Evolutionary conservation across 2,797 vertebrate species (phyloP).

Genomic region (Manis crassicaudata): DNA sequence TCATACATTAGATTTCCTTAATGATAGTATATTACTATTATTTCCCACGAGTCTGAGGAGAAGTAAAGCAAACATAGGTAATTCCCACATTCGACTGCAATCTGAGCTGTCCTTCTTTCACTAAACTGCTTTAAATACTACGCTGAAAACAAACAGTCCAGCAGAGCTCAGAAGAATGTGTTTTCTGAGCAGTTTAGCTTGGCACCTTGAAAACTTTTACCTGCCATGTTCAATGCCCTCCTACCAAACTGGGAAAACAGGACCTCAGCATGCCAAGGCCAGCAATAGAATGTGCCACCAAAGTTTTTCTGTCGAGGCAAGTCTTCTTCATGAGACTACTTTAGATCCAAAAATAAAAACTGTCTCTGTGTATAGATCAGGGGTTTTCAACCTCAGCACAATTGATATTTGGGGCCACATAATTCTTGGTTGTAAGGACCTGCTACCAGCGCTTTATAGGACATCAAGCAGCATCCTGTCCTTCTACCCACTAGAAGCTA

Average conservation of each 20-base stretch:
- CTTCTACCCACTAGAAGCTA: not conserved
- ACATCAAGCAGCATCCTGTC: not conserved
- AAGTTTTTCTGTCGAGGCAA: not conserved
- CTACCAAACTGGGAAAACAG: not conserved
- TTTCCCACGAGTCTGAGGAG: not conserved
- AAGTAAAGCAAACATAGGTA: constrained; percentile 27
- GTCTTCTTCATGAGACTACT: not conserved
- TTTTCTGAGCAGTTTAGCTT: not conserved
- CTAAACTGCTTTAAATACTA: not conserved
- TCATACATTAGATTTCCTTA: not conserved
- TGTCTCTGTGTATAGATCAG: not conserved
- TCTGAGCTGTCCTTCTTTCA: not conserved
- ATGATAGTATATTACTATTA: not conserved
- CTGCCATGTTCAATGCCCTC: not conserved
- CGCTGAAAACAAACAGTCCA: not conserved
- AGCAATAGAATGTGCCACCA: not conserved
- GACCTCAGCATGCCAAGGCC: not conserved
- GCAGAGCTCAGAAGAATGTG: not conserved
- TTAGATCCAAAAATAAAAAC: not conserved
- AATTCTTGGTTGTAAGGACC: not conserved
- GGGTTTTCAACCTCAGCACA: not conserved
- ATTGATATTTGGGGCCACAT: not conserved
- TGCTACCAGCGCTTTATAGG: not conserved
- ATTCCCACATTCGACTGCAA: not conserved
- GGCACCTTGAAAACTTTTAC: not conserved